Evolutionary conservation across 1,140 invertebrate genomes (phyloP), one percentile per base, ranked within the genome.

Genomic region (Brachionus rotundiformis): DNA sequence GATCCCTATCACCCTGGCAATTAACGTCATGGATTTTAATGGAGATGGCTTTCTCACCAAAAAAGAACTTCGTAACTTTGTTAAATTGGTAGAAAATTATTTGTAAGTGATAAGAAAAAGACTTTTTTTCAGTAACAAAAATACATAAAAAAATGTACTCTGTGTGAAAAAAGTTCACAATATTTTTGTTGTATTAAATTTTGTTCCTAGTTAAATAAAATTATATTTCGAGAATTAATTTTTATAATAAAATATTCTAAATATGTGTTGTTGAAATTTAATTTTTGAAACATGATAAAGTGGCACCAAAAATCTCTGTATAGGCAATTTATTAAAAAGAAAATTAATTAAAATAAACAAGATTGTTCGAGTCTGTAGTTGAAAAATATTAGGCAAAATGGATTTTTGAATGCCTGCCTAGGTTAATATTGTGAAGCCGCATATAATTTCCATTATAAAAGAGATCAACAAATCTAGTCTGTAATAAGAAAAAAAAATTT

Each of bases 11-110:
- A 73, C 33, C n/a, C n/a, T 73, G 36, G 68, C 39, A n/a, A 73
- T 73, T 0, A 41, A 73, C 23, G 39, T 73, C 3, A 73, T 73
- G 68, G 68, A 73, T 44, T 73, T 27, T 27, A 73, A 73, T 73
- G 39, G 39, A 25, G 68, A 73, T 73, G 68, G 68, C 7, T 73
- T 73, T 16, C 23, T 73, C 19, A 73, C 1, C 36, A 73, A 73
- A 73, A 41, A 73, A 31, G 68, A 73, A 16, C 39, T 73, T 41
- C 39, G 16, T 47, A 73, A 73, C 44, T 73, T 73, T 44, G 36
- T 73, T 8, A 73, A 73, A 73, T 29, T 73, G 23, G 36, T 73
- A 25, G 19, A 73, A 44, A 27, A 73, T 11, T 73, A 73, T 23
- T 19, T 44, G n/a, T 73, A 44, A 23, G 16, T 36, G 19, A 31